Percentiles rank a stretch among this genome's conserved stretches.
Conservation (phyloP, 2,888 invertebrate species). For the Limenitis arthemis region DNA sequence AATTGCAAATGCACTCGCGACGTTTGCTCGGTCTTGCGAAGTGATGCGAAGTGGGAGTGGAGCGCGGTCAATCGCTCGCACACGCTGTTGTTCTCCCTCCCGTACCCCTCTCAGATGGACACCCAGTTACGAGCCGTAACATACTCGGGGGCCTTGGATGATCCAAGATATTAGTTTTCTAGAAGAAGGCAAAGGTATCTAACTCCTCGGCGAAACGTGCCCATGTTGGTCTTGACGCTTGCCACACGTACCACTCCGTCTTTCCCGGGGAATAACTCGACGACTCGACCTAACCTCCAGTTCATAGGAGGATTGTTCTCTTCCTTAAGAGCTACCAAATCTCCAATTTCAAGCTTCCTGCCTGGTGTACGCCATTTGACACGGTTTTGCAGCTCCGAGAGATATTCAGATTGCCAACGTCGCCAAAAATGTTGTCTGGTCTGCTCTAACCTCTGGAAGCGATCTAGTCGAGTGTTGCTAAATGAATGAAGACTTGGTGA, state of each 20-base stretch:
- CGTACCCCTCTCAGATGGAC: too few species aligned
- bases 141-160: too few species aligned
- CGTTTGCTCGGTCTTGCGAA: too few species aligned
- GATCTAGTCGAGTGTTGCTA: background rate
- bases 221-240: constrained; percentile 6
- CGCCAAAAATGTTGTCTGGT: constrained; percentile 13
- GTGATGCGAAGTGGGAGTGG: too few species aligned
- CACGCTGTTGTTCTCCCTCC: too few species aligned
- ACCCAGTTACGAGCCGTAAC: too few species aligned
- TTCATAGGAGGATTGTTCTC: constrained; percentile 2
- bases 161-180: too few species aligned
- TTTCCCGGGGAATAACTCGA: constrained; percentile 4
- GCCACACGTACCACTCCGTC: constrained; percentile 14
- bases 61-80: too few species aligned
- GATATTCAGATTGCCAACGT: constrained; percentile 12
- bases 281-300: constrained; percentile 16
- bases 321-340: constrained; percentile 6
- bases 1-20: too few species aligned
- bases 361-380: background rate
- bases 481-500: background rate
- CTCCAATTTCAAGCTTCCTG: background rate
- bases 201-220: constrained; percentile 6
- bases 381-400: background rate
- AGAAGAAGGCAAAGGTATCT: constrained; percentile 4
- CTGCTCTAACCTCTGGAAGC: constrained; percentile 6